Conservation (phyloP, 2,113 vertebrate species). For the Struthio camelus region DNA sequence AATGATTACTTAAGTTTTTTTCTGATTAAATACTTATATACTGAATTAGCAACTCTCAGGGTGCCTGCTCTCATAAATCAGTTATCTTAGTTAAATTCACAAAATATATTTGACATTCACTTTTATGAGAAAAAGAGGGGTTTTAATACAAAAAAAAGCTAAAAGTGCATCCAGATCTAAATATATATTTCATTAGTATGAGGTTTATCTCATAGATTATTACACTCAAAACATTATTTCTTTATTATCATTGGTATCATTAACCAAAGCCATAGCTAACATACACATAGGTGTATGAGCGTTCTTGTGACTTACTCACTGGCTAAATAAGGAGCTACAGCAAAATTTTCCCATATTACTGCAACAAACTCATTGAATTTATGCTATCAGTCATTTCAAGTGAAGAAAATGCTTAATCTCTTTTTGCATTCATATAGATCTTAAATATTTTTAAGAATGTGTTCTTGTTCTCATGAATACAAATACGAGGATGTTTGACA, state of each 20-base stretch:
- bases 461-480: not conserved
- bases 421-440: not conserved
- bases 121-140: not conserved
- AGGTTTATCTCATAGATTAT: not conserved
- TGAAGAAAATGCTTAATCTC: not conserved
- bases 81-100: not conserved
- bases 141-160: not conserved
- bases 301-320: not conserved
- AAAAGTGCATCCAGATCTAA: not conserved
- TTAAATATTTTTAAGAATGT: not conserved
- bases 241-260: not conserved
- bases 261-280: not conserved
- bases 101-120: not conserved
- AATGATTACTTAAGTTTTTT: not conserved
- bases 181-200: not conserved
- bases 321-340: not conserved
- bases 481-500: not conserved
- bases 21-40: not conserved
- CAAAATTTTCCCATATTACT: not conserved
- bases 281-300: not conserved
- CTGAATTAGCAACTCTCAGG: not conserved
- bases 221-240: not conserved
- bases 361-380: not conserved
- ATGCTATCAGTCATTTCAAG: not conserved
- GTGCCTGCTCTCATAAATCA: not conserved